Evolutionary conservation across 2,888 invertebrate genomes (phyloP).

Genomic region (Catocala nupta): DNA sequence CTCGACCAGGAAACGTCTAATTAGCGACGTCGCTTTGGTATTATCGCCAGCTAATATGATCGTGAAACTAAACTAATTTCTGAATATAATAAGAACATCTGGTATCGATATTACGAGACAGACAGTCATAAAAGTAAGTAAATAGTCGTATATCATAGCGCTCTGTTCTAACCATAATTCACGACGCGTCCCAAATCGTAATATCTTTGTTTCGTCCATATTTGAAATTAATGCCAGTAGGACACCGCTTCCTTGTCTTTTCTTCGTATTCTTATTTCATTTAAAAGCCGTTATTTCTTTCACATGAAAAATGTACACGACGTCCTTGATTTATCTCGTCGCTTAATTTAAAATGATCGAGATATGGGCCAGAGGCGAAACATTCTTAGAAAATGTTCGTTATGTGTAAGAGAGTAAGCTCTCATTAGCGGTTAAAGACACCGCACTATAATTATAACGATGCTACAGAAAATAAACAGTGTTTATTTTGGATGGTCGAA

Average conservation of each 20-base stretch:
- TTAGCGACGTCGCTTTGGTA: constrained; percentile 62
- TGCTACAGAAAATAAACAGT: constrained; percentile 73
- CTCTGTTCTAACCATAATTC: constrained; percentile 37
- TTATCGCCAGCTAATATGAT: constrained; percentile 32
- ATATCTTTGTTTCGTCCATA: constrained; percentile 64
- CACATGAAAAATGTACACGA: constrained; percentile 54
- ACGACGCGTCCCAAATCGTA: constrained; percentile 55
- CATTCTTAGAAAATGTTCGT: constrained; percentile 54
- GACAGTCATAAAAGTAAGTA: constrained; percentile 4
- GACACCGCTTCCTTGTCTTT: constrained; percentile 48
- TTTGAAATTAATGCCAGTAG: constrained; percentile 59
- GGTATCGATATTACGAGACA: constrained; percentile 16
- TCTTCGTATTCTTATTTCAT: constrained; percentile 48
- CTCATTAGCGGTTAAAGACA: constrained; percentile 85
- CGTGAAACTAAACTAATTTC: constrained; percentile 20
- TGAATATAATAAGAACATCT: constrained; percentile 25
- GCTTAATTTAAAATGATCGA: constrained; percentile 53
- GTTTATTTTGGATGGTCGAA: constrained; percentile 77
- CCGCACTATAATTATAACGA: constrained; percentile 77
- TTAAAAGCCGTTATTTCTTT: constrained; percentile 47
- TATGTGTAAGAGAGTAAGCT: constrained; percentile 66
- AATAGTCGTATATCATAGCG: constrained; percentile 27
- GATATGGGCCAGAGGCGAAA: constrained; percentile 45
- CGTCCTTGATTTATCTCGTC: constrained; percentile 72
- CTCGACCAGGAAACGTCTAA: constrained; percentile 69